Evolutionary conservation across 2,113 vertebrate species (phyloP), one percentile per base, ranked within the genome.

Genomic region (Noctilio leporinus): DNA sequence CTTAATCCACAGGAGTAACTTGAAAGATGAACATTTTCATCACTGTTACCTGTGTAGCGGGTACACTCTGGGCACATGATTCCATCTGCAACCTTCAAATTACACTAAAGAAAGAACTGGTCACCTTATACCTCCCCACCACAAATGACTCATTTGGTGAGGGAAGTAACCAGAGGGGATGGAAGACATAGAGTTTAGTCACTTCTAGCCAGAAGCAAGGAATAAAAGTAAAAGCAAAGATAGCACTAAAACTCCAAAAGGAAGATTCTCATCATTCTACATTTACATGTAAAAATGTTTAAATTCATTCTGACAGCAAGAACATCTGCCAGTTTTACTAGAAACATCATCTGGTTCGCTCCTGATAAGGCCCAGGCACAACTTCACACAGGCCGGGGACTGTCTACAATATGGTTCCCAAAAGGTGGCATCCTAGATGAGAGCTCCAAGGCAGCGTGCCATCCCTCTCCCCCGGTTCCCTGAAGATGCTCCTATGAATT

Each of bases 291-390:
- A 90, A 89, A 87, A 75, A 78, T 10, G 8, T 64, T 77, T 7
- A 6, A 91, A 86, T 93, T 93, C 80, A 89, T 92, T 93, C 76
- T 95, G 40, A 89, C 22, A 95, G 62, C 59, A 93, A 95, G 84
- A 98, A 97, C 93, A 98, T 98, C 96, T 98, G 96, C 93, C 96
- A 14, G 89, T 96, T 98, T 96, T 95, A 95, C 90, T 78, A 96
- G 81, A 87, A 98, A 97, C 69, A 95, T 95, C 96, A 98, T 93
- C 97, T 97, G 97, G 96, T 90, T 75, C 62, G 55, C 95, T 97
- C 94, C 92, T 94, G 89, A 95, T 75, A 96, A 95, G 88, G 80
- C 40, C 93, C 22, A 10, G 62, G 96, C 77, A 96, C 33, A 10
- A 87, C 35, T 72, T 88, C 22, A 62, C 77, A 72, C 0, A 72